Base-by-base conservation (phyloP, 2,797 vertebrate genomes). In the Gastrophryne carolinensis region DNA sequence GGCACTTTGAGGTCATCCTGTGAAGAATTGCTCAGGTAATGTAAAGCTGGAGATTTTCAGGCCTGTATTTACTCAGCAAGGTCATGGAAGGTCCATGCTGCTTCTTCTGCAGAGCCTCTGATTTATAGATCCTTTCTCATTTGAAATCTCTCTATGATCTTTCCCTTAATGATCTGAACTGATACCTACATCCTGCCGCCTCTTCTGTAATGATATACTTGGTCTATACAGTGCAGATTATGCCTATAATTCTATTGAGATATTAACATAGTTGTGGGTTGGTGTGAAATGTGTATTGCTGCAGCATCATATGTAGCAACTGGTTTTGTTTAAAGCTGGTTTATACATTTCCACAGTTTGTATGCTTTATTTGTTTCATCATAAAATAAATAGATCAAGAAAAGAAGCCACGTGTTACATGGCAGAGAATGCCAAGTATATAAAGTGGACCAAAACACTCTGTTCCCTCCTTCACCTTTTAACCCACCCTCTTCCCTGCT, bases 51-150 rank as follows among this genome's bases (percentile, higher is more conserved):
- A 72, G 56, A 1, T 79, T 37, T 84, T 78, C 65, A 81, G 82
- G 60, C 37, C 79, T 82, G 81, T 82, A 81, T 88, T 87, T 84
- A 80, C 82, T 84, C 62, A 63, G 57, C 82, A 81, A 79, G 75
- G 69, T 76, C 63, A 72, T 78, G 63, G 75, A 84, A 82, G 60
- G 78, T 84, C 78, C 74, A 19, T 26, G 26, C n/a, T 53, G 63
- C 41, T 29, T 52, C 21, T 24, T 35, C 35, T 29, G 19, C 24
- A 17, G 34, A 53, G 17, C 9, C 50, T 37, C 13, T 68, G 65
- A 56, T 56, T 54, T 39, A 68, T 39, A 68, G 47, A 23, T 24
- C 26, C n/a, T 67, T 68, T 68, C 23, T 39, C 0, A 61, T 61
- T 49, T 49, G 12, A 54, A 72, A 53, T 30, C 23, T 61, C 60